Evolutionary conservation across 2,888 invertebrate species (phyloP).

Genomic region (Zygogramma bicolorata): DNA sequence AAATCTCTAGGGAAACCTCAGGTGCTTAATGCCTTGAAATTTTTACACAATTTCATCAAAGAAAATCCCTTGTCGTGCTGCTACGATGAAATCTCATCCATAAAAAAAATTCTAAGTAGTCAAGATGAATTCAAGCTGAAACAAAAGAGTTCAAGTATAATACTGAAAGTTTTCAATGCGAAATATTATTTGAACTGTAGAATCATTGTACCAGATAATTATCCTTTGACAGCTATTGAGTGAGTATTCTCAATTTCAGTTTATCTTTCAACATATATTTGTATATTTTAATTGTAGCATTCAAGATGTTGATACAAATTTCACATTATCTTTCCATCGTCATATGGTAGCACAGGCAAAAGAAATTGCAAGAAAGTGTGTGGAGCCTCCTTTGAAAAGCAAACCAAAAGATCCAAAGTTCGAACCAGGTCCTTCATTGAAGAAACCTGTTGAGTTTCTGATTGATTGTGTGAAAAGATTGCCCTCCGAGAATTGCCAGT

Average conservation of each 20-base stretch:
- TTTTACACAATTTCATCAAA: slow-evolving; percentile 74
- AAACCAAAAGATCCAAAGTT: slow-evolving; percentile 71
- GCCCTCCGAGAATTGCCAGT: slow-evolving; percentile 74
- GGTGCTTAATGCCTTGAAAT: slow-evolving; percentile 71
- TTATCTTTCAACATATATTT: neutral
- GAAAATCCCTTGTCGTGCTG: slow-evolving; percentile 80
- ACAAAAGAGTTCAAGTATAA: slow-evolving; percentile 74
- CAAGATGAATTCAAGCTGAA: slow-evolving; percentile 75
- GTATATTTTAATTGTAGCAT: slow-evolving; percentile 66
- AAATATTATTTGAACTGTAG: slow-evolving; percentile 74
- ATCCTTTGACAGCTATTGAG: slow-evolving; percentile 71
- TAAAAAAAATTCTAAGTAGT: slow-evolving; percentile 69
- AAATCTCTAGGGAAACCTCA: slow-evolving; percentile 73
- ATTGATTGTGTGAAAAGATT: slow-evolving; percentile 73
- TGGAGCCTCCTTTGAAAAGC: slow-evolving; percentile 75
- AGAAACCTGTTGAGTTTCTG: slow-evolving; percentile 73
- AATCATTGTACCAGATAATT: slow-evolving; percentile 74
- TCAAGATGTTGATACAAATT: slow-evolving; percentile 73
- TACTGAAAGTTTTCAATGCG: slow-evolving; percentile 71
- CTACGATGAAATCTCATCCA: slow-evolving; percentile 75
- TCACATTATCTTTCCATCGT: slow-evolving; percentile 73
- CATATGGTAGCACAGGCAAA: slow-evolving; percentile 75
- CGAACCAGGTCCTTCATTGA: slow-evolving; percentile 73
- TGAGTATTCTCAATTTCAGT: slow-evolving; percentile 57
- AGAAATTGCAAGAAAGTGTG: slow-evolving; percentile 77